Evolutionary conservation across 2,113 vertebrate species (phyloP).

Genomic region (Gallinago paraguaiae): DNA sequence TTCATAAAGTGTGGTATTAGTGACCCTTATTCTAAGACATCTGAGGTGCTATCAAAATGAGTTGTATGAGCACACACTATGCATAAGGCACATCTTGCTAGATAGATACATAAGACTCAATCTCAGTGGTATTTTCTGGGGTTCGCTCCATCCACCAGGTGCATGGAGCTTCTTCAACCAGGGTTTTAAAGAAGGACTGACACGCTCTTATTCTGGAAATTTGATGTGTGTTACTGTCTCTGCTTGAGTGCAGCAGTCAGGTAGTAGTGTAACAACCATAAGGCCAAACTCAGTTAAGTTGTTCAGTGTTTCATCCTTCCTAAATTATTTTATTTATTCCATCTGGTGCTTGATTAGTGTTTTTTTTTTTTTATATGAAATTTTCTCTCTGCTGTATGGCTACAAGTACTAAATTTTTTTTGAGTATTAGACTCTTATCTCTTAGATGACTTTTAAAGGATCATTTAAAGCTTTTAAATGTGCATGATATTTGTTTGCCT

Average conservation of each 20-base stretch:
- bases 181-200: not conserved
- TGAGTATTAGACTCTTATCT: not conserved
- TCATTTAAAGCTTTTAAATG: not conserved
- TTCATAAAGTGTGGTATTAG: not conserved
- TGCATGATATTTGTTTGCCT: not conserved
- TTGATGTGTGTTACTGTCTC: not conserved
- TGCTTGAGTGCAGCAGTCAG: not conserved
- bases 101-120: not conserved
- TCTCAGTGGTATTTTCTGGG: not conserved
- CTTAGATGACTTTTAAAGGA: not conserved
- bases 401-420: not conserved
- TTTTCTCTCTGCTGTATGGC: not conserved
- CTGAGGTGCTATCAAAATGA: not conserved
- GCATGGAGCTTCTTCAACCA: not conserved
- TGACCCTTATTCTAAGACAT: not conserved
- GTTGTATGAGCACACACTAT: not conserved
- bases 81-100: not conserved
- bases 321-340: not conserved
- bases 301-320: not conserved
- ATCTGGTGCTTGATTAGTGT: not conserved
- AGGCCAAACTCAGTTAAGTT: not conserved
- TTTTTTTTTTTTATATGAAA: not conserved
- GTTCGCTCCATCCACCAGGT: not conserved
- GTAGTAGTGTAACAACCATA: not conserved
- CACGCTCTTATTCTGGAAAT: not conserved